Evolutionary conservation across 2,113 vertebrate genomes (phyloP), one percentile per base, ranked within the genome.

Genomic region (Egretta garzetta): DNA sequence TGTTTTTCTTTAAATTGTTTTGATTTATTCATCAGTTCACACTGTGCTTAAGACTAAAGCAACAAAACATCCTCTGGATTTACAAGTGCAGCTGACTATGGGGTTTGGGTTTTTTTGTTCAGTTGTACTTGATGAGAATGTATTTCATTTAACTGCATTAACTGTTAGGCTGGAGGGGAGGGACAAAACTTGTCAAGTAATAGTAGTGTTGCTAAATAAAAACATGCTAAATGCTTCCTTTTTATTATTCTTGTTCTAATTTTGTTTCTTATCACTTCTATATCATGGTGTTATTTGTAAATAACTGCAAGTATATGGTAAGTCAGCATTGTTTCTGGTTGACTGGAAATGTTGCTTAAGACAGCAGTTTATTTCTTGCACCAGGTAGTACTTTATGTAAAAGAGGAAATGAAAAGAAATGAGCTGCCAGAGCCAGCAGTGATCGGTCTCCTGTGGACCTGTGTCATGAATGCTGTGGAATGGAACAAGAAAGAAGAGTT

Each of bases 401-500:
- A 99, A 96, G 99, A 99, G 88, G 99, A 99, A 96, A 99, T 99
- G 99, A 99, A 99, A 94, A 98, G 98, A 96, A 99, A 99, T 27
- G 98, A 98, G 41, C 96, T 99, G 67, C 98, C 98, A 12, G 99
- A 99, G 88, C 98, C 98, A 7, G 99, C 99, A 8, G 99, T 99
- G 88, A 99, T 99, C 4, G 99, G 99, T 43, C 98, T 99, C 72
- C 97, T 99, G 79, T 99, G 99, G 99, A 98, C 98, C 23, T 99
- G 99, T 77, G 94, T 99, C 80, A 99, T 99, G 99, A 99, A 99
- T 26, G 99, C 98, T 13, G 99, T 99, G 39, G 99, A 99, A 72
- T 99, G 99, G 99, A 99, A 99, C 96, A 99, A 99, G 97, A 99
- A 99, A 73, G 99, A 99, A 89, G 99, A 99, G 55, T 97, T 99